Base-by-base conservation (phyloP, 2,888 invertebrate genomes). In the Teleogryllus oceanicus region DNA sequence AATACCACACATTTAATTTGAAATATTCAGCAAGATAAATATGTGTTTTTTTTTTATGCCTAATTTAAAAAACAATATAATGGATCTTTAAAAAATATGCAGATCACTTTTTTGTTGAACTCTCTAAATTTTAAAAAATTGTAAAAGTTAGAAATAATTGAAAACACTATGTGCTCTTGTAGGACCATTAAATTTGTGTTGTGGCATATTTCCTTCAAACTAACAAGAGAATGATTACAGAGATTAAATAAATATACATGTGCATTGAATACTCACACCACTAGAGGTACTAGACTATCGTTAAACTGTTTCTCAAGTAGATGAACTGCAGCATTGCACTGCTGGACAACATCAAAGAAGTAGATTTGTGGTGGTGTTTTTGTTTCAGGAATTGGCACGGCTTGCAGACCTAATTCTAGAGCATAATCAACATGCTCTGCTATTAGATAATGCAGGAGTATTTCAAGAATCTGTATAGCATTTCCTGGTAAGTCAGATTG, bases 371-470 rank as follows among this genome's bases (percentile, higher is more conserved):
- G 95, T 2, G 92, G 92, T 1, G 90, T 90, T 87, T 96, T 96
- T 62, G 62, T n/a, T 87, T 99, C 99, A 0, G 94, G 94, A 50
- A 96, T 92, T 0, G 96, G 96, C 82, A 96, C 94, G 37, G 94
- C 93, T 86, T 96, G 96, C 77, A 98, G 88, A 0, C 97, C 98
- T 76, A 98, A 87, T 86, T 99, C 99, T 8, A 99, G 88, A 0
- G 98, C 99, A 87, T 99, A 99, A 86, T 98, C 97, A 0, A 99
- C 94, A 86, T 98, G 98, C 84, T 99, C 98, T 2, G 92, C 91
- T 84, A 97, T 91, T 21, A 99, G 87, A 85, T 94, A 94, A 83
- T 96, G 94, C 49, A 97, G 88, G 79, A 98, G 86, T 76, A 95
- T 92, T 83, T 98, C 97, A 81, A 97, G 90, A 20, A 99, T 90